Percentiles rank a stretch among this genome's conserved stretches.
These are phyloP conservation scores for Onthophagus sagittarius DNA, from an alignment of 2,888 invertebrate species.

Conservation along the genomic window DNA sequence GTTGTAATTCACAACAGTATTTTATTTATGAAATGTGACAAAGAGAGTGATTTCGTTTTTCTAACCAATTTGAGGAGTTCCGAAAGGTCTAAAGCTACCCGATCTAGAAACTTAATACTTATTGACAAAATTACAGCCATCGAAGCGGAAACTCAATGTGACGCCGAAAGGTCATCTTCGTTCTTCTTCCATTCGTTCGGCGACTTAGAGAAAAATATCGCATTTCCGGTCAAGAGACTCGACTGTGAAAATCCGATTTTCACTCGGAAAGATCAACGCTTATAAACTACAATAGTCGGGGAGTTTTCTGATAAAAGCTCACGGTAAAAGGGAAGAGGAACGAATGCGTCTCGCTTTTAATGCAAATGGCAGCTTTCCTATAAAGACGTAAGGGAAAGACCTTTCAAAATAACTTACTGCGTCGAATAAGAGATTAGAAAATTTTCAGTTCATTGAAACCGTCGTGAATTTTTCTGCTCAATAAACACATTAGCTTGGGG, in stretches of 20 bases:
- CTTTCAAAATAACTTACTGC: slow-evolving; percentile 6
- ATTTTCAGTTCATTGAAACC: background rate
- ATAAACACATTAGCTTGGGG: background rate
- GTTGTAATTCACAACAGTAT: background rate
- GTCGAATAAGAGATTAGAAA: background rate
- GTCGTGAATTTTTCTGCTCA: background rate
- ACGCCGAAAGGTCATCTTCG: background rate
- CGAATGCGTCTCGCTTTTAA: slow-evolving; percentile 8
- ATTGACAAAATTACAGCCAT: slow-evolving; percentile 7
- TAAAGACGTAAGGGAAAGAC: background rate
- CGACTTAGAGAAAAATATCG: slow-evolving; percentile 7
- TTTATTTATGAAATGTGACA: background rate
- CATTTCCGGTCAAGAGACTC: slow-evolving; percentile 9
- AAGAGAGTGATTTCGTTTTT: background rate
- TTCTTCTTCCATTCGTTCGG: background rate
- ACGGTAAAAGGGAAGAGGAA: background rate
- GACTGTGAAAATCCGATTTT: slow-evolving; percentile 5
- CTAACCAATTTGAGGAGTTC: background rate
- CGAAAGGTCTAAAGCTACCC: background rate
- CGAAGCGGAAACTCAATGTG: background rate
- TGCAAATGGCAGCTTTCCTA: background rate
- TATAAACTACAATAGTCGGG: slow-evolving; percentile 9
- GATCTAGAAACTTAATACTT: slow-evolving; percentile 7
- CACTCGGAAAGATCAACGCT: slow-evolving; percentile 3
- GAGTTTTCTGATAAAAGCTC: background rate